These are phyloP conservation scores for Seira musarum DNA, from an alignment of 2,888 invertebrate species.

Conservation along the genomic window DNA sequence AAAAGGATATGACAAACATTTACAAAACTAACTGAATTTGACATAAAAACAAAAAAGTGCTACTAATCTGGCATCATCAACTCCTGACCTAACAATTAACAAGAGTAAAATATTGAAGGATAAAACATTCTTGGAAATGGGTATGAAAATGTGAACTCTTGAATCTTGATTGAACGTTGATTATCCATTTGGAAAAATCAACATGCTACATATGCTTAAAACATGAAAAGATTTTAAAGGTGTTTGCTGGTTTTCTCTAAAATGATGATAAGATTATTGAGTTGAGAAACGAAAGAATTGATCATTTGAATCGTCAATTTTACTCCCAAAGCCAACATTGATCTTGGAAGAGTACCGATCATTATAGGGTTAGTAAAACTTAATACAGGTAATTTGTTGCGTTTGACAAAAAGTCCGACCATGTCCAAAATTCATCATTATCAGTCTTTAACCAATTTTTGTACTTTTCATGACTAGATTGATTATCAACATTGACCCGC, in stretches of 20 bases:
- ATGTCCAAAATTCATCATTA: neutral
- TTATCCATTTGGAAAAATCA: too few species aligned
- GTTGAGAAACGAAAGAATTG: too few species aligned
- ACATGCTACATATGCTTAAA: too few species aligned
- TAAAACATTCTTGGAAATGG: neutral
- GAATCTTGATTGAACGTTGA: too few species aligned
- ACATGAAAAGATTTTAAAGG: too few species aligned
- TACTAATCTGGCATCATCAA: neutral
- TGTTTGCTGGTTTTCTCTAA: too few species aligned
- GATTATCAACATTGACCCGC: conserved; percentile 25
- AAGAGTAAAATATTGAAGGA: neutral
- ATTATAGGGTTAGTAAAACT: conserved; percentile 16
- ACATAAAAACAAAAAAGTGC: too few species aligned
- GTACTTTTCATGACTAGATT: conserved; percentile 44
- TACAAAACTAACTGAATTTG: too few species aligned
- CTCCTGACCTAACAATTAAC: neutral
- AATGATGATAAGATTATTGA: too few species aligned
- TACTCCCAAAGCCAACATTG: conserved; percentile 50
- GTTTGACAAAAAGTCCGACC: conserved; percentile 38
- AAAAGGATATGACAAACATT: too few species aligned
- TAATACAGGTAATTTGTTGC: conserved; percentile 33
- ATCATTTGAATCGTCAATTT: conserved; percentile 20
- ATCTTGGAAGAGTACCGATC: conserved; percentile 38
- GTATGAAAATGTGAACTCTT: neutral
- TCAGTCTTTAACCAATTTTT: conserved; percentile 33